A percentile compares a stretch with the other conserved stretches of the same genome.
Conservation (phyloP, 2,797 vertebrate genomes). For the Delichon dasypus region DNA sequence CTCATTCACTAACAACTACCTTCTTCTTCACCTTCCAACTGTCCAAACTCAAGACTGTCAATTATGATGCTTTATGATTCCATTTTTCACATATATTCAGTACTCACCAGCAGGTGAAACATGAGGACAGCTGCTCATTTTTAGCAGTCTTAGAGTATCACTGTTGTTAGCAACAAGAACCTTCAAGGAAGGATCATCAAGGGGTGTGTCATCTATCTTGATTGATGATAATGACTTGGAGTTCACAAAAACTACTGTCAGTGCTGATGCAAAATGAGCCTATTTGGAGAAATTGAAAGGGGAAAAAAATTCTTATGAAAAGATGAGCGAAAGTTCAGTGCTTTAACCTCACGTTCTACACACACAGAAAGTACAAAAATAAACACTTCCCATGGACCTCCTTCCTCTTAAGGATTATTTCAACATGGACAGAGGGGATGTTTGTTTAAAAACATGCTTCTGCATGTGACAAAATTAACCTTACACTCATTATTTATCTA, state of each 20-base stretch:
- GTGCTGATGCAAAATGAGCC: slow-evolving; percentile 81
- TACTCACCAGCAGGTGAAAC: slow-evolving; percentile 81
- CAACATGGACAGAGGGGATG: neutral
- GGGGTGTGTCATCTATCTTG: slow-evolving; percentile 81
- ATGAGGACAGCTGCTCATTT: slow-evolving; percentile 84
- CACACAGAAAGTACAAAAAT: neutral
- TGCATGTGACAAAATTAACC: neutral
- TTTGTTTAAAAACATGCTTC: neutral
- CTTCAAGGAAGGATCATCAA: slow-evolving; percentile 82
- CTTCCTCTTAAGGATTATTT: neutral
- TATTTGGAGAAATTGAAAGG: slow-evolving; percentile 31
- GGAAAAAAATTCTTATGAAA: neutral
- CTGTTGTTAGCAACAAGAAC: slow-evolving; percentile 83
- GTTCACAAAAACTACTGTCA: slow-evolving; percentile 84
- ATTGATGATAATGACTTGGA: slow-evolving; percentile 81
- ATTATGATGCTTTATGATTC: neutral
- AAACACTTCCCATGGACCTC: neutral
- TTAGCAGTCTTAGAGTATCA: slow-evolving; percentile 77
- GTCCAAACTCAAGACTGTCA: neutral
- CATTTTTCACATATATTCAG: neutral
- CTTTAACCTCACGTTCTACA: neutral
- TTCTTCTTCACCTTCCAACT: neutral
- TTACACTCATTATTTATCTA: neutral
- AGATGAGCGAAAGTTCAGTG: neutral
- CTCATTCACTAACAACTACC: neutral